Evolutionary conservation across 2,888 invertebrate genomes (phyloP), one percentile per base, ranked within the genome.

Genomic region (Melangyna quadrimaculata): DNA sequence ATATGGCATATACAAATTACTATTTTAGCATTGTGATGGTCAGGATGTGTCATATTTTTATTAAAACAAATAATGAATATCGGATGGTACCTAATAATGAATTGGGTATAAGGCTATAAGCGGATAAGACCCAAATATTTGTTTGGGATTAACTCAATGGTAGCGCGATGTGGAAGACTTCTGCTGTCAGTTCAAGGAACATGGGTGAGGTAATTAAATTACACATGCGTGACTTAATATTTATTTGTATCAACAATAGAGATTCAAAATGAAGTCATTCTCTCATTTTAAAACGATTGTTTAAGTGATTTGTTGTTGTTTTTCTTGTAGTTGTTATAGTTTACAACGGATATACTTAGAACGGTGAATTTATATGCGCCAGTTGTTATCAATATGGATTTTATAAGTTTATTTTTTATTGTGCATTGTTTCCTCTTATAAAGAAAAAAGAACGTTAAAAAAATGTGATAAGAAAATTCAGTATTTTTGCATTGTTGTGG

Each of bases 201-300:
- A 8, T 0, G 24, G 24, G 22, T 12, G 0, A 8, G 6, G 10
- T 8, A 4, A 24, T n/a, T 12, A n/a, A n/a, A 59, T 51, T 53
- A 78, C 78, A 67, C 78, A 72, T 82, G 81, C 81, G 78, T 77
- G 57, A 70, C 53, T 61, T 19, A 2, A 22, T 19, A 43, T 14
- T n/a, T n/a, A 12, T 24, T 19, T 27, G 22, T 45, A 27, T 53
- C 5, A 24, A 35, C n/a, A 53, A 67, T 24, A 24, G n/a, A 57
- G 45, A 45, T 48, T 48, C 19, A 27, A 43, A 77, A 59, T 69
- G 37, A 61, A 55, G 12, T 57, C 14, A 70, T 48, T 71, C 74
- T 53, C 8, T 53, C 61, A 27, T 43, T 65, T 40, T 51, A 9
- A 17, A 29, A 32, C 7, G 29, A 32, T 32, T 57, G 32, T 53